Evolutionary conservation across 1,140 invertebrate species (phyloP).

Genomic region (Tetramorium alpestre): DNA sequence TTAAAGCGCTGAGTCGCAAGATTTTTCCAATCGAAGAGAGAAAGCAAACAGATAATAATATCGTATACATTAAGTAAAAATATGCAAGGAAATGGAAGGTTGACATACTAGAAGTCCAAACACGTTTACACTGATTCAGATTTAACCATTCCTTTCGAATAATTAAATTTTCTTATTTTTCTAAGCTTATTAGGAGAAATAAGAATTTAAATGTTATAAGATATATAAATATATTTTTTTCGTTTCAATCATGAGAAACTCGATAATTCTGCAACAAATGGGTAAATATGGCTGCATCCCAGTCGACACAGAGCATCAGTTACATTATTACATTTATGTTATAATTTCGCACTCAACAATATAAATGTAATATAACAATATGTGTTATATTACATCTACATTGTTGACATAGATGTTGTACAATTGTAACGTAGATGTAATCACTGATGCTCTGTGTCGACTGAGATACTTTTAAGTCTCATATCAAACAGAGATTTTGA

Average conservation of each 20-base stretch:
- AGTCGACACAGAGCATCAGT: no score
- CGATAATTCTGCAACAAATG: not conserved
- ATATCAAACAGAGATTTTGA: not conserved
- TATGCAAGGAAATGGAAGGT: not conserved
- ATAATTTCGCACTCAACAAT: no score
- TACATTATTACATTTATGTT: no score
- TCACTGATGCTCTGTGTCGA: no score
- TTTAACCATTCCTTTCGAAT: not conserved
- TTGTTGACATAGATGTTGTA: no score
- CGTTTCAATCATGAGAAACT: not conserved
- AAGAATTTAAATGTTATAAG: not conserved
- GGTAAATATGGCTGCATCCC: not conserved
- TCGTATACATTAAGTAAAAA: not conserved
- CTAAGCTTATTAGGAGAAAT: not conserved
- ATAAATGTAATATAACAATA: no score
- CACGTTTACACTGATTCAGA: not conserved
- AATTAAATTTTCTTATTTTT: not conserved
- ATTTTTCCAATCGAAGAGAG: not conserved
- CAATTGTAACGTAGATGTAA: no score
- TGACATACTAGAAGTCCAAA: not conserved
- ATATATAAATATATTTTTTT: not conserved
- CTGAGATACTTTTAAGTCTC: not conserved
- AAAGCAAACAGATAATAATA: not conserved
- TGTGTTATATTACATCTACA: no score
- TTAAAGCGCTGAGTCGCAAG: not conserved